Percentiles rank a stretch among this genome's conserved stretches.
phyloP scores from a whole-genome alignment of 2,888 invertebrate genomes.

The Scotopteryx bipunctaria region DNA sequence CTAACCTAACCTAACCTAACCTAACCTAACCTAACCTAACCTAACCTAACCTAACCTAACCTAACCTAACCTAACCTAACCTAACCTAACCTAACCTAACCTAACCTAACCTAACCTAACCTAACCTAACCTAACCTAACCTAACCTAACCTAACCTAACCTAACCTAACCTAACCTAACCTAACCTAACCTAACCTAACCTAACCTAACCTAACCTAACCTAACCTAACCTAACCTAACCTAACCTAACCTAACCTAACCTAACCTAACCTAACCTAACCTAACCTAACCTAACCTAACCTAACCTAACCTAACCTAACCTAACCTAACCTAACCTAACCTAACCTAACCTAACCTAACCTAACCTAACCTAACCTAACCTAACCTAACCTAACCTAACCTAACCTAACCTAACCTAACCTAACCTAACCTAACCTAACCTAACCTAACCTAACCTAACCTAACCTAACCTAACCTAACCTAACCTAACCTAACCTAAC shows the following conservation, averaged over 20 bases:
- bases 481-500: constrained; percentile 39
- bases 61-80: constrained; percentile 42
- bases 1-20: constrained; percentile 39
- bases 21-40: constrained; percentile 39
- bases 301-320: constrained; percentile 40
- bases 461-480: constrained; percentile 39
- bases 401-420: constrained; percentile 38
- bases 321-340: constrained; percentile 42
- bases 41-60: constrained; percentile 38
- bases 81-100: constrained; percentile 40
- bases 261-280: constrained; percentile 40
- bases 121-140: constrained; percentile 40
- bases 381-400: constrained; percentile 41
- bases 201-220: constrained; percentile 41
- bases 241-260: constrained; percentile 41
- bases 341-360: constrained; percentile 41
- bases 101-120: constrained; percentile 40
- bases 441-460: constrained; percentile 39
- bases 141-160: constrained; percentile 40
- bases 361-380: constrained; percentile 41
- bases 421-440: constrained; percentile 39
- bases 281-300: constrained; percentile 42
- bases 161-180: constrained; percentile 37
- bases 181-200: constrained; percentile 39
- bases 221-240: constrained; percentile 42